Percentiles rank a stretch among this genome's conserved stretches.
Conservation (phyloP, 1,140 invertebrate genomes). For the Brachionus paranguensis region DNA sequence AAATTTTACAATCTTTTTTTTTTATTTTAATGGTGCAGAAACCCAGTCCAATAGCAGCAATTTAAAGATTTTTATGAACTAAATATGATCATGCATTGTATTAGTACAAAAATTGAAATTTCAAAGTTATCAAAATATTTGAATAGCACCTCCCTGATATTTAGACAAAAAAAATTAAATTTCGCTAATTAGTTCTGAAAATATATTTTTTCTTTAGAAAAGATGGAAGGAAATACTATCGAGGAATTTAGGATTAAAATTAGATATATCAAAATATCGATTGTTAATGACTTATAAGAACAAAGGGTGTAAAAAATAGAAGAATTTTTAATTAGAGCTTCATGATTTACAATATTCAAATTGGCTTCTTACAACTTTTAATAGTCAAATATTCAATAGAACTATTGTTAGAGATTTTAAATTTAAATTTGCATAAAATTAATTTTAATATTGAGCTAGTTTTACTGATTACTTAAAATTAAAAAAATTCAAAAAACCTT, state of each 20-base stretch:
- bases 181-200: background rate
- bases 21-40: too few relatives aligned
- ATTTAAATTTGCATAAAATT: too few relatives aligned
- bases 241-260: background rate
- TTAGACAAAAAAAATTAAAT: background rate
- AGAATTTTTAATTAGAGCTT: background rate
- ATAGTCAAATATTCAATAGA: background rate
- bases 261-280: background rate
- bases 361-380: background rate
- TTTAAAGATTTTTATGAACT: too few relatives aligned
- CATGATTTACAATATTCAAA: background rate
- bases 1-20: too few relatives aligned
- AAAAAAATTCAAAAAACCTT: too few relatives aligned
- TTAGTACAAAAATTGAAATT: too few relatives aligned
- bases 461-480: background rate
- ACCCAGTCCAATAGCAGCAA: too few relatives aligned
- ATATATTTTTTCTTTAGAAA: too few relatives aligned
- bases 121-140: too few relatives aligned
- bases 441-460: background rate
- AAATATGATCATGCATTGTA: too few relatives aligned
- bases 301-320: background rate
- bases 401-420: background rate
- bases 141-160: too few relatives aligned
- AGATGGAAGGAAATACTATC: too few relatives aligned
- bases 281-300: background rate